phyloP scores from a whole-genome alignment of 2,797 vertebrate species.

The Acanthiza pusilla region DNA sequence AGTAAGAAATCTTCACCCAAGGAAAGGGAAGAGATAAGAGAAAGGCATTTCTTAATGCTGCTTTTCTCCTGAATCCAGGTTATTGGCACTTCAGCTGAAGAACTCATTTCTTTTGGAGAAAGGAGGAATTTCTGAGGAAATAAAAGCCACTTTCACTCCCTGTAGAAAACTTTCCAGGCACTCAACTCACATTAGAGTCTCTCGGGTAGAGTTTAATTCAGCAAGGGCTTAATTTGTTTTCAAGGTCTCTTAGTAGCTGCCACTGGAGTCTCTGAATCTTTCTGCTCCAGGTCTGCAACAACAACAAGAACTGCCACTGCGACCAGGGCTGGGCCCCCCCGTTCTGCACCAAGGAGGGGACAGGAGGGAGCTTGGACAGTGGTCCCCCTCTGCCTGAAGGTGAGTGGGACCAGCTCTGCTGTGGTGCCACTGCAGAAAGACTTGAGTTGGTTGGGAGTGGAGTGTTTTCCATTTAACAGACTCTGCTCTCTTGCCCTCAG shows the following conservation, averaged over 20 bases:
- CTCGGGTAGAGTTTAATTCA: neutral
- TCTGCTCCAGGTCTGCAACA: constrained; percentile 74
- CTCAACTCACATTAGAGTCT: neutral
- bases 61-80: neutral
- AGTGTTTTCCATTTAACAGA: neutral
- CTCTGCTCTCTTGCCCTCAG: constrained; percentile 43
- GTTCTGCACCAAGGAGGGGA: constrained; percentile 79
- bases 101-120: neutral
- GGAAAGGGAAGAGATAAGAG: neutral
- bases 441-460: neutral
- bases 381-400: constrained; percentile 81
- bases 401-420: constrained; percentile 57
- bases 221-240: neutral
- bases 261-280: neutral
- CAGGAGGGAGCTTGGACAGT: constrained; percentile 91
- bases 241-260: neutral
- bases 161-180: neutral
- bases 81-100: neutral
- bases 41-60: neutral
- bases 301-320: constrained; percentile 94
- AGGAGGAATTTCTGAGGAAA: neutral
- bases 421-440: neutral
- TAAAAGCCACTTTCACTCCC: neutral
- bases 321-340: constrained; percentile 89
- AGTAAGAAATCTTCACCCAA: neutral